Percentiles rank a stretch among this genome's conserved stretches.
Conservation (phyloP, 2,888 invertebrate genomes). For the Iphiclides podalirius region DNA sequence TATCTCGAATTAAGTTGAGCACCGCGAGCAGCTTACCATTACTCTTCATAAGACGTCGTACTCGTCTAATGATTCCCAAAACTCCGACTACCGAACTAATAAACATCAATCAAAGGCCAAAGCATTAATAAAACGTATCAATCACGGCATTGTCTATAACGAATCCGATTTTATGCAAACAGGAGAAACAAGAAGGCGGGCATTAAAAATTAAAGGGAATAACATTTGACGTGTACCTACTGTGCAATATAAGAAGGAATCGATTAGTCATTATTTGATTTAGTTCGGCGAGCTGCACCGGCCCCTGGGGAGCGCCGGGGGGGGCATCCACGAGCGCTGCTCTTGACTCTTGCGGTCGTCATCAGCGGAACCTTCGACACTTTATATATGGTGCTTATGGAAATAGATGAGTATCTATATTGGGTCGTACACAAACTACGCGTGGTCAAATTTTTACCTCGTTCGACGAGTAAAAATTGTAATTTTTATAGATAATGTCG, state of each 20-base stretch:
- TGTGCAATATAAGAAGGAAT: conserved; percentile 78
- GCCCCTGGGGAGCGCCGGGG: conserved; percentile 66
- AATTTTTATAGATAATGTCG: too few relatives aligned
- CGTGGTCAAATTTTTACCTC: neutral
- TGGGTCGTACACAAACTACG: conserved; percentile 24
- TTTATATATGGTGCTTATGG: conserved; percentile 59
- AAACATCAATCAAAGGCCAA: conserved; percentile 75
- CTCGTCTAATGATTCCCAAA: conserved; percentile 74
- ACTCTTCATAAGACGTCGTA: conserved; percentile 74
- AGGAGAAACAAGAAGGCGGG: conserved; percentile 54
- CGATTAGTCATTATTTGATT: conserved; percentile 81
- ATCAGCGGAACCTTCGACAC: conserved; percentile 73
- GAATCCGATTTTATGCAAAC: conserved; percentile 74
- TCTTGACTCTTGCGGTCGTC: conserved; percentile 58
- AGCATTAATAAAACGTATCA: conserved; percentile 73
- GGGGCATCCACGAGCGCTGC: conserved; percentile 69
- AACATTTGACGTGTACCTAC: conserved; percentile 79
- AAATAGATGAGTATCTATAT: conserved; percentile 50
- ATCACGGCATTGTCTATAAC: conserved; percentile 76
- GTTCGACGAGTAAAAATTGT: too few relatives aligned
- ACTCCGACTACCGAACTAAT: conserved; percentile 79
- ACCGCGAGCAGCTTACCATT: conserved; percentile 67
- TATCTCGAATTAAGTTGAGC: conserved; percentile 73
- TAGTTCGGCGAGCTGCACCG: conserved; percentile 69
- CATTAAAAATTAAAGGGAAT: conserved; percentile 75